phyloP scores from a whole-genome alignment of 2,797 vertebrate genomes.

The Crypturellus tataupa region DNA sequence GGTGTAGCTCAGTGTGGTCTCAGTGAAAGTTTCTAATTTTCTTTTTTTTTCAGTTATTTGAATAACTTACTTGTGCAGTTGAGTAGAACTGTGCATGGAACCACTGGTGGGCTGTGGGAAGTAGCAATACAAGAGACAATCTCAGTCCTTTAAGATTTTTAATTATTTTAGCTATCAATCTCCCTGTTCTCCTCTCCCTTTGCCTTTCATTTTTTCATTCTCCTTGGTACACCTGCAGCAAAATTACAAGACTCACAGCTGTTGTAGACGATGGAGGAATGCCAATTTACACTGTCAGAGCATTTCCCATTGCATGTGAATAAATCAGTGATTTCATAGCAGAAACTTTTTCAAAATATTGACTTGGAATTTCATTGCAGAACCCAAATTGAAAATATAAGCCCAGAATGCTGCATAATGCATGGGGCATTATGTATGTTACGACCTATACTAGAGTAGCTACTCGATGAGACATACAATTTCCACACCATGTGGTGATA shows the following conservation, averaged over 20 bases:
- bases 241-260: background rate
- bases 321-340: background rate
- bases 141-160: background rate
- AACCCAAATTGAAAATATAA: background rate
- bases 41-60: slow-evolving; percentile 38
- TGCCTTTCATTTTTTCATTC: background rate
- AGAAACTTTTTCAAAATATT: background rate
- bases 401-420: background rate
- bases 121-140: background rate
- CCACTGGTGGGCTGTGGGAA: background rate
- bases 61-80: background rate
- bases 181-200: background rate
- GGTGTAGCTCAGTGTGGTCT: slow-evolving; percentile 11
- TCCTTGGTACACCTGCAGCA: background rate
- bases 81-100: background rate
- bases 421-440: background rate
- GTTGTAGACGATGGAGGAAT: background rate
- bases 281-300: background rate
- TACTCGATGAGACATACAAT: background rate
- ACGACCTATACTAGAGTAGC: background rate
- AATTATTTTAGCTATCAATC: slow-evolving; percentile 10
- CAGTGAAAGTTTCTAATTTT: slow-evolving; percentile 47
- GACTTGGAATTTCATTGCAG: background rate
- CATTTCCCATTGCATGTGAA: accelerated
- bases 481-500: background rate